Evolutionary conservation across 2,888 invertebrate genomes (phyloP).

Genomic region (Hedya salicella): DNA sequence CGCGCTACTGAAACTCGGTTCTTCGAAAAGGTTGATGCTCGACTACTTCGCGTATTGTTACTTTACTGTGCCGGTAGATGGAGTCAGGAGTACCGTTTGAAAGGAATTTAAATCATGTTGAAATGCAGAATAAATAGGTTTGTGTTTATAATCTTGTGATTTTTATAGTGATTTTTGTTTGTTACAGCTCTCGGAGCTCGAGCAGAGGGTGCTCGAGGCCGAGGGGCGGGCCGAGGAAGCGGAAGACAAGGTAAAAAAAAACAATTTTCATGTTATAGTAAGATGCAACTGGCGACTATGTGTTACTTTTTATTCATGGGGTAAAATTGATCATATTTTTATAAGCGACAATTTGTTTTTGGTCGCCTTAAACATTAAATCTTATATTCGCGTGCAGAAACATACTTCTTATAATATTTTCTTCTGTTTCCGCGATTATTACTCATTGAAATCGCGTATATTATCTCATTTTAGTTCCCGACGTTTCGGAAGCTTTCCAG

Average conservation of each 20-base stretch:
- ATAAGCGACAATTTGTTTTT: too few species aligned
- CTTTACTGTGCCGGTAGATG: constrained; percentile 57
- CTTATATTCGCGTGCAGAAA: too few species aligned
- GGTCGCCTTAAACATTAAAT: too few species aligned
- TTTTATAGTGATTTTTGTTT: constrained; percentile 53
- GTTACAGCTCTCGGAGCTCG: constrained; percentile 96
- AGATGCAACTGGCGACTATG: too few species aligned
- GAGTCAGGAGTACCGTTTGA: constrained; percentile 56
- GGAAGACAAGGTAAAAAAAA: constrained; percentile 93
- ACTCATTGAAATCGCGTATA: too few species aligned
- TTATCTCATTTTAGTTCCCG: too few species aligned
- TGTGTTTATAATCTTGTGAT: constrained; percentile 4
- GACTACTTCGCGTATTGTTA: constrained; percentile 38
- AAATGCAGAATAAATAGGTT: not conserved
- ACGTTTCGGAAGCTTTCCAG: too few species aligned
- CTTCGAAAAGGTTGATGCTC: constrained; percentile 43
- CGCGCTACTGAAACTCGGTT: constrained; percentile 47
- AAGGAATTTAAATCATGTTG: constrained; percentile 21
- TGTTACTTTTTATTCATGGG: too few species aligned
- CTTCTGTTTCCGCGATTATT: too few species aligned
- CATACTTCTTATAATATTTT: too few species aligned
- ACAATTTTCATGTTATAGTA: too few species aligned
- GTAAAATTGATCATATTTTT: too few species aligned
- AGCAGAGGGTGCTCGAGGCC: constrained; percentile 96
- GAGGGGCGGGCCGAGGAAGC: constrained; percentile 97